Percentiles rank a stretch among this genome's conserved stretches.
Conservation (phyloP, 1,140 invertebrate species). For the Nilaparvata lugens region DNA sequence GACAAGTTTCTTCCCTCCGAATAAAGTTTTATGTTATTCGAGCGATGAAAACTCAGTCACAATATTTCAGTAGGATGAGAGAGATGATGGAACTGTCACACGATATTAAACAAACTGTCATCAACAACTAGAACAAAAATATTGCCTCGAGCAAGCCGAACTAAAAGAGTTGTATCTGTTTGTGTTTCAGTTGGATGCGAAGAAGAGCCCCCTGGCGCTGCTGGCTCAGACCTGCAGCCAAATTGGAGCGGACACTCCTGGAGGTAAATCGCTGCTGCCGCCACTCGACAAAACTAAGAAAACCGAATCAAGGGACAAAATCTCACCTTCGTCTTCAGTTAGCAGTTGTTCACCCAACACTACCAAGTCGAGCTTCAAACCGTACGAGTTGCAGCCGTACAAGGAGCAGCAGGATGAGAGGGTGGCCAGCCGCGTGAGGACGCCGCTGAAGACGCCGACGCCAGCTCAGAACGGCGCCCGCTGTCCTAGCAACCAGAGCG, state of each 20-base stretch:
- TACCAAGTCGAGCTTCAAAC: constrained; percentile 71
- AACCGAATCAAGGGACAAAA: constrained; percentile 16
- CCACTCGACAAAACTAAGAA: constrained; percentile 57
- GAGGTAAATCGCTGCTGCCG: constrained; percentile 50
- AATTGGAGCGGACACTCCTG: constrained; percentile 84
- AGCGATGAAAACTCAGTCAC: too few species aligned
- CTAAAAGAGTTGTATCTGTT: constrained; percentile 15
- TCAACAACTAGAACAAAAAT: neutral
- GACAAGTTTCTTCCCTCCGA: too few species aligned
- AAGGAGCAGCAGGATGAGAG: constrained; percentile 52
- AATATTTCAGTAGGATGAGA: too few species aligned
- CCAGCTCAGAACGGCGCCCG: constrained; percentile 11
- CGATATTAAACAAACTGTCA: neutral
- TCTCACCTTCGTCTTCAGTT: constrained; percentile 9
- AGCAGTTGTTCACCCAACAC: constrained; percentile 33
- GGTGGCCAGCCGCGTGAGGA: constrained; percentile 18
- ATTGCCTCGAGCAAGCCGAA: neutral
- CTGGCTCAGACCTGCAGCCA: constrained; percentile 96
- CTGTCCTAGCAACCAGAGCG: constrained; percentile 23
- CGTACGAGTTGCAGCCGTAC: constrained; percentile 66
- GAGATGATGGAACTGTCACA: too few species aligned
- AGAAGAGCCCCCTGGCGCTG: constrained; percentile 95
- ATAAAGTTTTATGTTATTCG: too few species aligned
- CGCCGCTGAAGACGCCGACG: constrained; percentile 11
- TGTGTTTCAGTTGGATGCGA: constrained; percentile 87